Evolutionary conservation across 2,888 invertebrate species (phyloP), one percentile per base, ranked within the genome.

Genomic region (Ectemnius cavifrons): DNA sequence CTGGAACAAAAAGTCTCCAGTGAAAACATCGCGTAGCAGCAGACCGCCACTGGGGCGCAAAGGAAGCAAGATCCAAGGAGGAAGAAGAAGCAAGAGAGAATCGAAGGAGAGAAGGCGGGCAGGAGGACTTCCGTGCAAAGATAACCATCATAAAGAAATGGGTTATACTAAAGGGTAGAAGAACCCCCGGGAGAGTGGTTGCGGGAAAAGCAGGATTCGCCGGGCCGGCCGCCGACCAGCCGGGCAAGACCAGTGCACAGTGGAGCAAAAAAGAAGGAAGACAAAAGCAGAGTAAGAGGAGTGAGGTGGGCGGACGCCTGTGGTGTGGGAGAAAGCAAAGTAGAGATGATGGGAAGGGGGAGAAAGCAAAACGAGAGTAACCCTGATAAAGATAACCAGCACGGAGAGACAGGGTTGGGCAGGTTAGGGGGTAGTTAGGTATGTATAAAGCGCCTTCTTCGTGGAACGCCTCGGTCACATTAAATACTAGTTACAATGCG

Each of bases 401-500:
- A 47, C 49, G 20, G 59, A 63, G 70, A 59, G 71, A 37, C 37
- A 37, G 37, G 37, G 37, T 37, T 11, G 69, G 16, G n/a, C 73
- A 61, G 69, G 71, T 70, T 80, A 67, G 27, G 57, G 60, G 67
- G 64, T 76, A 74, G 71, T 78, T 80, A 70, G 68, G 70, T 79
- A 79, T 75, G 68, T 69, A 74, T 69, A 71, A 79, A 64, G 80
- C 75, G 65, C 57, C 65, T 79, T 75, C 70, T 74, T 70, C 37
- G 52, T 23, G 70, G 76, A 58, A 77, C 68, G 67, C 67, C 68
- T 75, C 60, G 67, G 71, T 63, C 65, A 71, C 63, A 65, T 75
- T 75, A 71, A 75, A 65, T 65, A 68, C 60, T 37, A 37, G 49
- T 58, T 56, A 68, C 68, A 75, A 68, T 77, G 70, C 70, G 64